Conservation (phyloP, 2,888 invertebrate genomes). For the Noctua janthina region DNA sequence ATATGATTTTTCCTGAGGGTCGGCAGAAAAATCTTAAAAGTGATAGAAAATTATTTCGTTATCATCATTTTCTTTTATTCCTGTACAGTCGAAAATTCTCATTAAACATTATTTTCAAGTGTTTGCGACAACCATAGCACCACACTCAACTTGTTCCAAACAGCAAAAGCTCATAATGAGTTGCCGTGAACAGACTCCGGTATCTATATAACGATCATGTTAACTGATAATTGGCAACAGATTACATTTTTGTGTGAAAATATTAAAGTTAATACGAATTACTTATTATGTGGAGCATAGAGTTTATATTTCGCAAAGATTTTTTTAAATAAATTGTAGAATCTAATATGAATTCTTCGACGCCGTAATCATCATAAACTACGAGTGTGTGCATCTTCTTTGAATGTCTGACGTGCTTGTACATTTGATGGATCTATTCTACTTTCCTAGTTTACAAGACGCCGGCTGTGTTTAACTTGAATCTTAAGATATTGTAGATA, state of each 20-base stretch:
- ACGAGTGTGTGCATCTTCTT: slow-evolving; percentile 8
- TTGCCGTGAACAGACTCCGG: slow-evolving; percentile 16
- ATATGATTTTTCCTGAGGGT: neutral
- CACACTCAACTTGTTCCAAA: slow-evolving; percentile 20
- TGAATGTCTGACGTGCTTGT: slow-evolving; percentile 14
- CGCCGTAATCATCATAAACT: slow-evolving; percentile 44
- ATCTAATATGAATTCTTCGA: slow-evolving; percentile 31
- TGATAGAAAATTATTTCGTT: neutral
- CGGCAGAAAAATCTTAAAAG: slow-evolving; percentile 19
- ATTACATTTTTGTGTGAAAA: slow-evolving; percentile 53
- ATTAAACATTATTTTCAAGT: neutral
- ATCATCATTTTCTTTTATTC: neutral
- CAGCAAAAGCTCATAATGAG: slow-evolving; percentile 46
- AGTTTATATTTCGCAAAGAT: slow-evolving; percentile 30
- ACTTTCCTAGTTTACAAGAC: slow-evolving; percentile 32
- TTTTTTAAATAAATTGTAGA: slow-evolving; percentile 22
- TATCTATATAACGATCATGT: slow-evolving; percentile 47
- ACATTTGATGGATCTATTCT: slow-evolving; percentile 39
- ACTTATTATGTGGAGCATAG: slow-evolving; percentile 37
- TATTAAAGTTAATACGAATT: slow-evolving; percentile 38
- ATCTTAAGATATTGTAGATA: slow-evolving; percentile 18
- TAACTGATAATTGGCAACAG: slow-evolving; percentile 50
- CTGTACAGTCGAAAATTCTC: neutral
- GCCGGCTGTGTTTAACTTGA: slow-evolving; percentile 3
- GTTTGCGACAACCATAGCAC: slow-evolving; percentile 33